Conservation (phyloP, 2,888 invertebrate species). For the Thecocarcelia acutangulata region DNA sequence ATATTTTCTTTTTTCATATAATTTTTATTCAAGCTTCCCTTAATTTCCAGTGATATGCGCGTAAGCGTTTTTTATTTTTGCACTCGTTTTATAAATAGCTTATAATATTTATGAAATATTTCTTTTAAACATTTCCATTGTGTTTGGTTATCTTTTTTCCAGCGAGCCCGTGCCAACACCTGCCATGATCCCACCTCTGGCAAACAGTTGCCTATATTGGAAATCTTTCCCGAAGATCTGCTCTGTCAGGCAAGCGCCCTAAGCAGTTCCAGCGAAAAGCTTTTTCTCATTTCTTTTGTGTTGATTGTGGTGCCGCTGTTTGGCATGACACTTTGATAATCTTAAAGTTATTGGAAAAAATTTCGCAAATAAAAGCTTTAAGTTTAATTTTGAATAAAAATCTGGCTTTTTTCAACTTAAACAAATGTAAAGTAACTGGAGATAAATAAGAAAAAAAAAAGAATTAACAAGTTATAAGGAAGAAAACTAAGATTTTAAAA, state of each 20-base stretch:
- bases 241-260: conserved; percentile 93
- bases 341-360: conserved; percentile 66
- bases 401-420: conserved; percentile 1
- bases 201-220: conserved; percentile 86
- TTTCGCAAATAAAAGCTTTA: conserved; percentile 53
- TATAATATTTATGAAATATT: not conserved
- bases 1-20: conserved; percentile 31
- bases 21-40: conserved; percentile 74
- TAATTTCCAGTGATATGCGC: conserved; percentile 77
- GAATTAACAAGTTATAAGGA: not conserved
- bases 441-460: no score
- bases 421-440: conserved; percentile 22
- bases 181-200: conserved; percentile 86
- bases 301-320: conserved; percentile 77
- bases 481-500: conserved; percentile 7
- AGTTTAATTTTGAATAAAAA: not conserved
- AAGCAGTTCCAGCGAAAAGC: conserved; percentile 84
- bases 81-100: not conserved
- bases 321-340: conserved; percentile 78
- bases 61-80: conserved; percentile 73
- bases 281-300: conserved; percentile 78
- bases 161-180: conserved; percentile 85
- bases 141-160: conserved; percentile 20
- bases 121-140: not conserved
- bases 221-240: conserved; percentile 89